phyloP scores from a whole-genome alignment of 2,888 invertebrate genomes.

The Ectemnius cavifrons region DNA sequence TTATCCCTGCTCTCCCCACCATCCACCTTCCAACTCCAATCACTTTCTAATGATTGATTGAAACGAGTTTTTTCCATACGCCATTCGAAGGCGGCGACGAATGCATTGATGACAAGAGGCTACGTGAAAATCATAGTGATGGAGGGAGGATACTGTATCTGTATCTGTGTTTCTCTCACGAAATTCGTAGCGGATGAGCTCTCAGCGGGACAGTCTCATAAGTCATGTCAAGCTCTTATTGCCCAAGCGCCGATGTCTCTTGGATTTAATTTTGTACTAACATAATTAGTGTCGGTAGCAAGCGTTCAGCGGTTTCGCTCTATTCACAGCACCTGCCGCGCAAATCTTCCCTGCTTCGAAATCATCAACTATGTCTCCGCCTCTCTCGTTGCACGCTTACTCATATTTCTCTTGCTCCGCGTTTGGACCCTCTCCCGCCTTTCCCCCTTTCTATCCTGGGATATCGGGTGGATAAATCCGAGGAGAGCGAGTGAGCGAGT shows the following conservation, averaged over 20 bases:
- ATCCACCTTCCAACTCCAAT: too few species aligned
- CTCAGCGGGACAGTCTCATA: slow-evolving; percentile 41
- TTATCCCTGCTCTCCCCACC: too few species aligned
- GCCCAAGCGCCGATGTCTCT: slow-evolving; percentile 61
- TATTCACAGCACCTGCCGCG: slow-evolving; percentile 75
- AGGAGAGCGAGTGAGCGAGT: slow-evolving; percentile 23
- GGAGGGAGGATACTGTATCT: too few species aligned
- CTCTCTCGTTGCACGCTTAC: slow-evolving; percentile 17
- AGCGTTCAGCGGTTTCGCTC: slow-evolving; percentile 71
- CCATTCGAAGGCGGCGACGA: too few species aligned
- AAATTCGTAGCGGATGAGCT: not conserved
- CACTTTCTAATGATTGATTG: too few species aligned
- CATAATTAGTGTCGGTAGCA: slow-evolving; percentile 71
- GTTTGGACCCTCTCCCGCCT: slow-evolving; percentile 7
- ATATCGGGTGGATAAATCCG: slow-evolving; percentile 67
- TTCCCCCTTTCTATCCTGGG: slow-evolving; percentile 25
- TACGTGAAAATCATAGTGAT: too few species aligned
- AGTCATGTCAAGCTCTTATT: slow-evolving; percentile 53
- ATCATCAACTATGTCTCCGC: slow-evolving; percentile 40
- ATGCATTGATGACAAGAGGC: not conserved
- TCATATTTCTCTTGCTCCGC: slow-evolving; percentile 19
- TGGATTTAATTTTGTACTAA: slow-evolving; percentile 74
- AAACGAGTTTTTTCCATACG: too few species aligned
- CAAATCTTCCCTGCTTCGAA: slow-evolving; percentile 48
- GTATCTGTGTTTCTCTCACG: not conserved